Evolutionary conservation across 2,888 invertebrate species (phyloP).

Genomic region (Octodonta nipae): DNA sequence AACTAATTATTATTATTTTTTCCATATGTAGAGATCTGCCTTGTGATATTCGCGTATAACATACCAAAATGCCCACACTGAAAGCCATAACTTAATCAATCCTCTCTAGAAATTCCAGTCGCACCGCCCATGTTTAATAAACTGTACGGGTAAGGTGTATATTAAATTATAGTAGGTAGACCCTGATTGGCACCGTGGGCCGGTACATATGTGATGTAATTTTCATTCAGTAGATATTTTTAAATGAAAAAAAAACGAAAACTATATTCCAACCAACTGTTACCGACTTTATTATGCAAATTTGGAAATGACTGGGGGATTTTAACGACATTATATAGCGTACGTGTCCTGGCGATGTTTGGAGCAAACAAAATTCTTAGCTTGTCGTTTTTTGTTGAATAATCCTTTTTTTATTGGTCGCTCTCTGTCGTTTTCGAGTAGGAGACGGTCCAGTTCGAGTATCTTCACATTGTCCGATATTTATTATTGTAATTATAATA

Average conservation of each 20-base stretch:
- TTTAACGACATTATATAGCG: background rate
- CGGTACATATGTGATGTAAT: constrained; percentile 10
- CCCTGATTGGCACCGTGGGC: constrained; percentile 12
- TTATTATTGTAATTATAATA: too few species aligned
- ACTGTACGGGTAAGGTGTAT: constrained; percentile 8
- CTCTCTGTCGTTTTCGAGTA: too few species aligned
- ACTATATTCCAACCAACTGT: constrained; percentile 10
- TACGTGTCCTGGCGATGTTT: too few species aligned
- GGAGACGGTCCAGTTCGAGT: too few species aligned
- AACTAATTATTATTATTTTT: constrained; percentile 2
- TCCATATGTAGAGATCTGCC: constrained; percentile 1
- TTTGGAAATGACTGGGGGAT: too few species aligned
- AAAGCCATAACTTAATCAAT: too few species aligned
- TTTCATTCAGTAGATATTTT: constrained; percentile 12
- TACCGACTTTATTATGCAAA: constrained; percentile 8
- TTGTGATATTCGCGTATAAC: too few species aligned
- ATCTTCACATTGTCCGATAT: too few species aligned
- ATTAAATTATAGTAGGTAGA: constrained; percentile 13
- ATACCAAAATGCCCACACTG: too few species aligned
- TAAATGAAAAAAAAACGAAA: constrained; percentile 10
- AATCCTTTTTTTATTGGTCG: too few species aligned
- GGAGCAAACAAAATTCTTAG: too few species aligned
- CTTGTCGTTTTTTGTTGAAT: too few species aligned
- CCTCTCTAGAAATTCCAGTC: background rate
- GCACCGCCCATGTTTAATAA: constrained; percentile 3